These are phyloP conservation scores for Coreoperca whiteheadi DNA, from an alignment of 2,113 vertebrate genomes.

Conservation along the genomic window DNA sequence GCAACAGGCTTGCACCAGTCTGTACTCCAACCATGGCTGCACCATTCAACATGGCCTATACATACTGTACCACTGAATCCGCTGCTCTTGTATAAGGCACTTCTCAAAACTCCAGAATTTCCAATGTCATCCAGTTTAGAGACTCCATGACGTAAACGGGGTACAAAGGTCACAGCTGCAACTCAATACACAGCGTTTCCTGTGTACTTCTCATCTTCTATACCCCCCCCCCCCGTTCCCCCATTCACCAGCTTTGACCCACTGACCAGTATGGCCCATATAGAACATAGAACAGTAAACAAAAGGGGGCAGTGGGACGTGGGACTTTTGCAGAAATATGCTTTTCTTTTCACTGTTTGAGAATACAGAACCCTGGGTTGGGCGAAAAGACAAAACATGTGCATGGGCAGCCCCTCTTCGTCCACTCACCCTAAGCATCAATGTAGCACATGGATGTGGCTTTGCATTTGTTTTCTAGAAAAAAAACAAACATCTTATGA, in stretches of 20 bases:
- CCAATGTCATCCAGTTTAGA: conserved; percentile 49
- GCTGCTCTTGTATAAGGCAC: not conserved
- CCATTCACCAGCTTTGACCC: conserved; percentile 9
- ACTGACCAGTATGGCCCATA: not conserved
- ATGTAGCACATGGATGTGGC: not conserved
- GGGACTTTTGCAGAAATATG: not conserved
- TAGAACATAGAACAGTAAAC: conserved; percentile 28
- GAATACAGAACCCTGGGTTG: not conserved
- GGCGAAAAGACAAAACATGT: not conserved
- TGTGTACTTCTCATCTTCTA: conserved; percentile 25
- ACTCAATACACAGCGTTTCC: conserved; percentile 42
- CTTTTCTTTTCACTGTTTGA: not conserved
- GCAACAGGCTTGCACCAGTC: too few species aligned
- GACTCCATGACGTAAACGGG: conserved; percentile 44
- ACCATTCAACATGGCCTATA: not conserved
- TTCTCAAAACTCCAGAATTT: conserved; percentile 29
- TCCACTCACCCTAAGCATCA: not conserved
- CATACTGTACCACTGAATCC: not conserved
- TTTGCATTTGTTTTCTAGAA: not conserved
- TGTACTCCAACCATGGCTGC: not conserved
- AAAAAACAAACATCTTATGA: not conserved
- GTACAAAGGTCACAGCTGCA: conserved; percentile 65
- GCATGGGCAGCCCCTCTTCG: not conserved
- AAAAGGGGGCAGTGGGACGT: not conserved
- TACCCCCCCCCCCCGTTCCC: too few species aligned